Conservation (phyloP, 2,888 invertebrate species). For the Chironomus riparius region DNA sequence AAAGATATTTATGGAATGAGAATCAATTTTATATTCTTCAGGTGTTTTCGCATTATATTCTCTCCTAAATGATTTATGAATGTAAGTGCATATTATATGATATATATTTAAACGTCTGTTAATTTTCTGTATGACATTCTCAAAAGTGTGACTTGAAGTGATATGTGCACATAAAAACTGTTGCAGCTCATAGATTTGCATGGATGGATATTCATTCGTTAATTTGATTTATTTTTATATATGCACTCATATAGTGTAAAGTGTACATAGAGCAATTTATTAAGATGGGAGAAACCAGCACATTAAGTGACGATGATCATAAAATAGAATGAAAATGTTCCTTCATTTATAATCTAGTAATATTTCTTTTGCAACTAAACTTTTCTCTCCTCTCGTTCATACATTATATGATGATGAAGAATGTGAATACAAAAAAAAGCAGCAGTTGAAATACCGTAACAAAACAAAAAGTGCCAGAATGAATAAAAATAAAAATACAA, state of each 20-base stretch:
- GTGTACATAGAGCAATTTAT: background rate
- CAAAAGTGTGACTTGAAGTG: background rate
- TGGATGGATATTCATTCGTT: background rate
- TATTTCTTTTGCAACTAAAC: too few relatives aligned
- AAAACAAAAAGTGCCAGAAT: background rate
- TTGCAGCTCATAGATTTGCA: background rate
- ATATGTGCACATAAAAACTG: background rate
- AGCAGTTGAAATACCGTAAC: background rate
- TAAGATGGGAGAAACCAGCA: too few relatives aligned
- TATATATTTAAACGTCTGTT: background rate
- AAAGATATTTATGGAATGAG: constrained; percentile 20
- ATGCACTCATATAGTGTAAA: background rate
- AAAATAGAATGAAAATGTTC: too few relatives aligned
- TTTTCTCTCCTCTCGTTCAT: background rate
- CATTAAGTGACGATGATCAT: too few relatives aligned
- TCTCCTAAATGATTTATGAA: background rate
- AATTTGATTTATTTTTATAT: background rate
- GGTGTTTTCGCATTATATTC: constrained; percentile 12
- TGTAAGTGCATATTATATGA: background rate
- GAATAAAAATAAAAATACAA: background rate
- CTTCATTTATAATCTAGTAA: too few relatives aligned
- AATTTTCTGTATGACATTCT: background rate
- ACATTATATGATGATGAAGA: background rate
- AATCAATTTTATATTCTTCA: constrained; percentile 24
- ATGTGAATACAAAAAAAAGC: background rate